These are phyloP conservation scores for Dascillus cervinus DNA, from an alignment of 2,888 invertebrate species.

Conservation along the genomic window DNA sequence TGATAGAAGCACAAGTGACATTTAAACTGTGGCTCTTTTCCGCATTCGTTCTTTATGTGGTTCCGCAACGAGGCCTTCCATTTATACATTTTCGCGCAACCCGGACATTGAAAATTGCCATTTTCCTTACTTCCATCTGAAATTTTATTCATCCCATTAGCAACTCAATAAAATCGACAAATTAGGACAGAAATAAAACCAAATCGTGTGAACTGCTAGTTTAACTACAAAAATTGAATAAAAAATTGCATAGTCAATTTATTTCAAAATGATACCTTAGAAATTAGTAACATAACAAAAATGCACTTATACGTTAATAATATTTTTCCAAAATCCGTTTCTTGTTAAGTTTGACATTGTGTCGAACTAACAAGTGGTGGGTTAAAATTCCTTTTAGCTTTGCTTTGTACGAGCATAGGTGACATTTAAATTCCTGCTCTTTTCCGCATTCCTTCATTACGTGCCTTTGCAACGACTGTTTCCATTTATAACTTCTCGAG, in stretches of 20 bases:
- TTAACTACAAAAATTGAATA: too few relatives aligned
- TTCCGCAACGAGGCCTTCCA: conserved; percentile 62
- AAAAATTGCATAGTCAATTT: too few relatives aligned
- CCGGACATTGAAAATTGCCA: conserved; percentile 41
- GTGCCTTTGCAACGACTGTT: conserved; percentile 75
- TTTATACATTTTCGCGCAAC: conserved; percentile 69
- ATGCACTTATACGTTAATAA: too few relatives aligned
- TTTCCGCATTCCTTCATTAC: conserved; percentile 84
- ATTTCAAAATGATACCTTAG: too few relatives aligned
- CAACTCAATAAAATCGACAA: too few relatives aligned
- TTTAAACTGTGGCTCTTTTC: conserved; percentile 32
- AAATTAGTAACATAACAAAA: too few relatives aligned
- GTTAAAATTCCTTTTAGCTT: conserved; percentile 57
- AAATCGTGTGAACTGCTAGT: too few relatives aligned
- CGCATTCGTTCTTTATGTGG: conserved; percentile 67
- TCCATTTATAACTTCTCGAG: conserved; percentile 77
- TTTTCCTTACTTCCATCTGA: not conserved
- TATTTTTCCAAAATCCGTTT: too few relatives aligned
- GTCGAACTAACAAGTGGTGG: too few relatives aligned
- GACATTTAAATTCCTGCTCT: conserved; percentile 76
- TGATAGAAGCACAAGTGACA: conserved; percentile 17
- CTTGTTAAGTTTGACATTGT: too few relatives aligned
- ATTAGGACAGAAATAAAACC: too few relatives aligned
- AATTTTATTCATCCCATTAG: not conserved
- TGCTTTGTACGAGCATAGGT: conserved; percentile 75